phyloP scores from a whole-genome alignment of 2,888 invertebrate genomes.

The Oscheius sp. region DNA sequence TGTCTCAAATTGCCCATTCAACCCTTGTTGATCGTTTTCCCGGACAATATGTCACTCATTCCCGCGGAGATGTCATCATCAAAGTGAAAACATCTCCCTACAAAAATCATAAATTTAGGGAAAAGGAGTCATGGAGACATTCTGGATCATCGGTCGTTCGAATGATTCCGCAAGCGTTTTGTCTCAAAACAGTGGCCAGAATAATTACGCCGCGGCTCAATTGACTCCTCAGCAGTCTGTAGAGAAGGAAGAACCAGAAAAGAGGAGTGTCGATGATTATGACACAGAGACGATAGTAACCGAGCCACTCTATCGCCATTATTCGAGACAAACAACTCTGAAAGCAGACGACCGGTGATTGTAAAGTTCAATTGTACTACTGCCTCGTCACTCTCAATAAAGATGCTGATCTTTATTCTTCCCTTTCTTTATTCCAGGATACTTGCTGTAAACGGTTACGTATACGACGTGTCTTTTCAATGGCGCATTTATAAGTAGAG shows the following conservation, averaged over 20 bases:
- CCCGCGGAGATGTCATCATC: slow-evolving; percentile 65
- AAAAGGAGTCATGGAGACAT: slow-evolving; percentile 60
- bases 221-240: neutral
- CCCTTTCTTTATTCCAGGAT: too few relatives aligned
- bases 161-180: neutral
- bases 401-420: too few relatives aligned
- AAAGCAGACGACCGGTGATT: slow-evolving; percentile 4
- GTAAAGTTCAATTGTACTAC: too few relatives aligned
- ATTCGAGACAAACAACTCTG: slow-evolving; percentile 11
- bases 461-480: slow-evolving; percentile 13
- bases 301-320: slow-evolving; percentile 14
- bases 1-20: slow-evolving; percentile 57
- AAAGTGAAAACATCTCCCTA: slow-evolving; percentile 55
- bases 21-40: slow-evolving; percentile 52
- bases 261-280: slow-evolving; percentile 15
- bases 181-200: too few relatives aligned
- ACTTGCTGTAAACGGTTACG: slow-evolving; percentile 11
- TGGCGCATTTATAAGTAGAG: too few relatives aligned
- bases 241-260: neutral
- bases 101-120: slow-evolving; percentile 35
- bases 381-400: too few relatives aligned
- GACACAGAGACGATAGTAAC: slow-evolving; percentile 9
- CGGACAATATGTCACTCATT: slow-evolving; percentile 59
- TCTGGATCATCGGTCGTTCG: slow-evolving; percentile 39
- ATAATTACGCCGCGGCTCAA: too few relatives aligned